Base-by-base conservation (phyloP, 2,888 invertebrate species). In the Eilema depressum region DNA sequence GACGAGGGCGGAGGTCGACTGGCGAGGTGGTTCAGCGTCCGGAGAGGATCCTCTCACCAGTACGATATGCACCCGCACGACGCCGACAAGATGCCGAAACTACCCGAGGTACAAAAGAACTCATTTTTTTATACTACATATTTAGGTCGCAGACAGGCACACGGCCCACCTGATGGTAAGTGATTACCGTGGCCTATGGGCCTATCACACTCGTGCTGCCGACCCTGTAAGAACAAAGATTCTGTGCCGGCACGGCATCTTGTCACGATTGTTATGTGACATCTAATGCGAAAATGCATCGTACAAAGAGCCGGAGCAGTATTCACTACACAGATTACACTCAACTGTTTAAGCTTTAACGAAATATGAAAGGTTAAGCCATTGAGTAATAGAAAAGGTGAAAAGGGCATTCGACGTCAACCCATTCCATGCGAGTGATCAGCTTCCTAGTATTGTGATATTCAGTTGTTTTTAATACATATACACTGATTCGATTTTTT, bases 11-110 rank as follows among this genome's bases (percentile, higher is more conserved):
- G 97, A 81, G 97, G 98, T 75, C 96, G 98, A 71, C 96, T 98
- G 64, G 97, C 98, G 47, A 96, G 98, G 81, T 98, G 98, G 98
- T 98, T 98, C 95, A 98, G 98, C 85, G 98, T 98, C 77, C 95
- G 98, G 59, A 96, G 98, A 75, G 97, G 98, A 61, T 97, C 97
- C 76, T 95, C 97, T n/a, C 97, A 98, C 91, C 98, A 98, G 86
- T 98, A 98, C 91, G 98, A 98, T 87, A 96, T 95, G 95, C 95
- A 95, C 77, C 75, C 92, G 33, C 92, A 94, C 77, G 94, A 95
- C 69, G 85, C 90, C 23, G 95, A 94, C 88, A 96, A 97, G 92
- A 98, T 98, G 98, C 98, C 98, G 53, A 97, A 97, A 85, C 93
- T 98, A 75, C 97, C 97, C 63, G 98, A 98, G 96, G 98, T 98